A percentile compares a stretch with the other conserved stretches of the same genome.
Conservation (phyloP, 1,140 invertebrate species). For the Lysiphlebus fabarum region DNA sequence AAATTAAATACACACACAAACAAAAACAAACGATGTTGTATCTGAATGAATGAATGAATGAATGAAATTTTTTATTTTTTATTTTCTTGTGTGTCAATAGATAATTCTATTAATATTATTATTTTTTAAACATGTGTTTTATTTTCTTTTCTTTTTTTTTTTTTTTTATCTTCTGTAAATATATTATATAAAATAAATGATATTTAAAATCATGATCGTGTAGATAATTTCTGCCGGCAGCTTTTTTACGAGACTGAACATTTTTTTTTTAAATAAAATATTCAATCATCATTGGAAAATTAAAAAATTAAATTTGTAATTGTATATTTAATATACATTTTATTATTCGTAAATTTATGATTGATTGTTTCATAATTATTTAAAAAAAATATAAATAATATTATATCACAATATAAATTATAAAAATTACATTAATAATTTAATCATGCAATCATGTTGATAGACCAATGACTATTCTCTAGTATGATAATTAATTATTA, state of each 20-base stretch:
- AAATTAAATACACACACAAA: background rate
- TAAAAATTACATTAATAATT: constrained; percentile 18
- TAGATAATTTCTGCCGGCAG: no score
- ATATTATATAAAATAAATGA: no score
- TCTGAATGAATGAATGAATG: background rate
- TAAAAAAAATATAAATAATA: no score
- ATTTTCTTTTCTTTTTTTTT: no score
- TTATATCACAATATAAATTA: background rate
- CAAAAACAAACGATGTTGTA: background rate
- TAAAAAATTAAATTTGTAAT: constrained; percentile 24
- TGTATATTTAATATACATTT: constrained; percentile 23
- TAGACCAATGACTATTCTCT: constrained; percentile 53
- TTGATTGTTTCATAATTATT: no score
- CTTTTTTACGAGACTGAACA: no score
- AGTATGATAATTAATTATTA: constrained; percentile 28
- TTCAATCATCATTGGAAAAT: background rate
- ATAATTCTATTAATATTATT: no score
- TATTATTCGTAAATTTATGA: no score
- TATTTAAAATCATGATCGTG: no score
- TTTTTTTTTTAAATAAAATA: no score
- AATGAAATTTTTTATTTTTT: background rate
- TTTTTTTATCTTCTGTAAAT: background rate
- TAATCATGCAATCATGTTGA: constrained; percentile 40
- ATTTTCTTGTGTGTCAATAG: no score
- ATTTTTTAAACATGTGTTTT: background rate